These are phyloP conservation scores for Strigamia transsilvanica DNA, from an alignment of 2,888 invertebrate genomes.

Conservation along the genomic window DNA sequence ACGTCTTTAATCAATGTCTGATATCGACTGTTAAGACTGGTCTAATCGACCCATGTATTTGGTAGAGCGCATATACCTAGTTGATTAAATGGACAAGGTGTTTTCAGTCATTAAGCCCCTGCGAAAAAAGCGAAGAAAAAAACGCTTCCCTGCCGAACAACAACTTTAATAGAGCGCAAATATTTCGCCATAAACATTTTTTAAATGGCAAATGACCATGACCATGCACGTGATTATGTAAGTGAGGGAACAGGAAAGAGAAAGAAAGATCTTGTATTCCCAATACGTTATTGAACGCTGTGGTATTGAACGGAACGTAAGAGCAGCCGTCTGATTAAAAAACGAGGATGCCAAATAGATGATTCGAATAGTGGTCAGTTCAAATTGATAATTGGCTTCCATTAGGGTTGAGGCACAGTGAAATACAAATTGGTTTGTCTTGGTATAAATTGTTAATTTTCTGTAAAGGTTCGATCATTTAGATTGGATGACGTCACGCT, in stretches of 20 bases:
- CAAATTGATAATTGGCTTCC: too few relatives aligned
- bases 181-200: neutral
- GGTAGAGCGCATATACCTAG: conserved; percentile 6
- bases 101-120: neutral
- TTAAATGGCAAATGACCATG: conserved; percentile 13
- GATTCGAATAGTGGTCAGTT: neutral
- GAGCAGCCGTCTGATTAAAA: conserved; percentile 25
- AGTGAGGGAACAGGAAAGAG: neutral
- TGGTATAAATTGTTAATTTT: too few relatives aligned
- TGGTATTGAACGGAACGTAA: neutral
- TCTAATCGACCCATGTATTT: conserved; percentile 4
- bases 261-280: conserved; percentile 11
- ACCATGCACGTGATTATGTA: neutral
- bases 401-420: too few relatives aligned
- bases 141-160: neutral
- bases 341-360: neutral
- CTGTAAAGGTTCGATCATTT: too few relatives aligned
- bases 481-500: too few relatives aligned
- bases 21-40: conserved; percentile 31
- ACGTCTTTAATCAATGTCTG: conserved; percentile 23
- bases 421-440: too few relatives aligned
- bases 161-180: conserved; percentile 1
- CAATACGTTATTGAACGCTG: neutral
- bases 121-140: neutral
- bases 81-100: conserved; percentile 37